Conservation (phyloP, 2,888 invertebrate genomes). For the Gymnocheta viridis region DNA sequence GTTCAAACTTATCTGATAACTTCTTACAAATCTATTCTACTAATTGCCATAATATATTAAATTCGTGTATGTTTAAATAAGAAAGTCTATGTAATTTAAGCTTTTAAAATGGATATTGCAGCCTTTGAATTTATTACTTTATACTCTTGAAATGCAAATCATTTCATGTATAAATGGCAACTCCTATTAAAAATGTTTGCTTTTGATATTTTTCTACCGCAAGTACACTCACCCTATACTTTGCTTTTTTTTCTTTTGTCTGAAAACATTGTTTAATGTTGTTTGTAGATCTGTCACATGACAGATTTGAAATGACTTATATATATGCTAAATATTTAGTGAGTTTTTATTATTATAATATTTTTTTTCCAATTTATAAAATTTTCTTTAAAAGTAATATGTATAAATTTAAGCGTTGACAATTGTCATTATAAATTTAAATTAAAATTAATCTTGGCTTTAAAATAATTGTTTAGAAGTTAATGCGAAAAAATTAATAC, state of each 20-base stretch:
- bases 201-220: not conserved
- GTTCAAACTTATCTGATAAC: no score
- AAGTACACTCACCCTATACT: not conserved
- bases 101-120: no score
- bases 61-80: no score
- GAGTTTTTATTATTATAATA: not conserved
- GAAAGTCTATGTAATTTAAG: no score
- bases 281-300: constrained; percentile 64
- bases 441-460: constrained; percentile 54
- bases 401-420: constrained; percentile 50
- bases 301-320: constrained; percentile 48
- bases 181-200: no score
- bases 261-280: constrained; percentile 48
- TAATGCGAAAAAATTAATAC: constrained; percentile 28
- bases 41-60: no score
- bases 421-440: constrained; percentile 66
- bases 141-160: no score
- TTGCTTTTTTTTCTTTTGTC: constrained; percentile 12
- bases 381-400: constrained; percentile 6
- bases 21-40: no score
- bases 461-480: constrained; percentile 57
- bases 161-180: no score
- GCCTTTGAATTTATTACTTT: no score
- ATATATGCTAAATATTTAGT: constrained; percentile 30
- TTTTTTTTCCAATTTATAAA: not conserved